Evolutionary conservation across 1,140 invertebrate genomes (phyloP).

Genomic region (Penaeus chinensis): DNA sequence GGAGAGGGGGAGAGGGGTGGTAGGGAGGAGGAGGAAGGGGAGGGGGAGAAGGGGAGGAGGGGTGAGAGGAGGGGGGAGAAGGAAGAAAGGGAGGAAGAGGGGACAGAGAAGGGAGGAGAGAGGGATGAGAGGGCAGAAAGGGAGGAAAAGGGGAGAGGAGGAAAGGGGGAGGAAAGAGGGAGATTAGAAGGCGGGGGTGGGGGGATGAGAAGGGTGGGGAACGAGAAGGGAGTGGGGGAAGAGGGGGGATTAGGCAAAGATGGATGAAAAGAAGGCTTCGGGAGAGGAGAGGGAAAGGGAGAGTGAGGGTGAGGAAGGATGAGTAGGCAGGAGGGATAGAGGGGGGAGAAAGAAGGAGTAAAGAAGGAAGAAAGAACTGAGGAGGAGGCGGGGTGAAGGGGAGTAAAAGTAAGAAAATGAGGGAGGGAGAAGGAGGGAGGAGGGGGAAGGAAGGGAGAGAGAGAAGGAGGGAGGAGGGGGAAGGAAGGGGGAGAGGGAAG

Average conservation of each 20-base stretch:
- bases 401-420: not conserved
- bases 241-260: not conserved
- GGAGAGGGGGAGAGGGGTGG: not conserved
- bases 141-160: not conserved
- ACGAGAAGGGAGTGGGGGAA: not conserved
- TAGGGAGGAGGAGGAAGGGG: not conserved
- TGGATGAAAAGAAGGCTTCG: not conserved
- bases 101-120: not conserved
- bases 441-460: not conserved
- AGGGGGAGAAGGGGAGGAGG: not conserved
- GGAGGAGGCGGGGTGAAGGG: not conserved
- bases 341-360: not conserved
- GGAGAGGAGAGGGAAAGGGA: not conserved
- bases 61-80: not conserved
- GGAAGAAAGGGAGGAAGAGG: not conserved
- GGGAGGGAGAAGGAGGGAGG: no score
- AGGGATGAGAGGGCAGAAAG: not conserved
- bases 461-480: not conserved
- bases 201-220: not conserved
- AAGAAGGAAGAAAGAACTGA: not conserved
- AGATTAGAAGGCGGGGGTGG: not conserved
- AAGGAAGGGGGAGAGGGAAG: not conserved
- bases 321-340: not conserved
- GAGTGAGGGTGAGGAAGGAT: not conserved
- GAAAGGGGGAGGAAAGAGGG: not conserved